Evolutionary conservation across 2,113 vertebrate genomes (phyloP), one percentile per base, ranked within the genome.

Genomic region (Sinocyclocheilus grahami): DNA sequence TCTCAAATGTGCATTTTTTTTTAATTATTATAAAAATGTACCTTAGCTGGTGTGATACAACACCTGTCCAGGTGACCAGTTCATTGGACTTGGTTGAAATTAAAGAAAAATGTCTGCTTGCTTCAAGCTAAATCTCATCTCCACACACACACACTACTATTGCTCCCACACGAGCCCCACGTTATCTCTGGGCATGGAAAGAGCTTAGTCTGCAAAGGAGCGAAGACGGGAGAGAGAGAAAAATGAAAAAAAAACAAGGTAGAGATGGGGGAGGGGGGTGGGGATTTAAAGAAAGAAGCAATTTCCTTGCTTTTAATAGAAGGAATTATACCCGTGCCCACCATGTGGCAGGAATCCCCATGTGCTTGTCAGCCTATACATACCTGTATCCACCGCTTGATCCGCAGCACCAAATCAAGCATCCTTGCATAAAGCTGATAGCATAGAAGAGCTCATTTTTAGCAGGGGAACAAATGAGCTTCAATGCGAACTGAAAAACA

Each of bases 241-340:
- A 46, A 39, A 63, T 51, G 30, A 58, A 16, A 78, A 24, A 78
- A 11, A 72, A 30, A 30, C 4, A n/a, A 58, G 48, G 60, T 24
- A 27, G 67, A 37, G 22, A 53, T n/a, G 33, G 4, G 3, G 39
- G 30, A 24, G 22, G 77, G 6, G 22, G 77, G 6, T 10, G 46
- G 2, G 53, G 13, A 9, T 62, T 7, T 67, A 76, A 46, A 80
- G 69, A 87, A 77, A 53, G 80, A 77, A 87, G 62, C 30, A 72
- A 89, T 87, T 85, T 86, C 46, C 75, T 81, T 65, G 74, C 37
- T 88, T 88, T 65, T 88, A 88, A 88, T 74, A 77, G 39, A 85
- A 67, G 58, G 60, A 85, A 77, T 88, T 88, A 82, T 83, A 85
- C 53, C 80, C 30, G 74, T 78, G 67, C 82, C 33, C 79, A 85